Evolutionary conservation across 2,113 vertebrate genomes (phyloP), one percentile per base, ranked within the genome.

Genomic region (Scartelaos histophorus): DNA sequence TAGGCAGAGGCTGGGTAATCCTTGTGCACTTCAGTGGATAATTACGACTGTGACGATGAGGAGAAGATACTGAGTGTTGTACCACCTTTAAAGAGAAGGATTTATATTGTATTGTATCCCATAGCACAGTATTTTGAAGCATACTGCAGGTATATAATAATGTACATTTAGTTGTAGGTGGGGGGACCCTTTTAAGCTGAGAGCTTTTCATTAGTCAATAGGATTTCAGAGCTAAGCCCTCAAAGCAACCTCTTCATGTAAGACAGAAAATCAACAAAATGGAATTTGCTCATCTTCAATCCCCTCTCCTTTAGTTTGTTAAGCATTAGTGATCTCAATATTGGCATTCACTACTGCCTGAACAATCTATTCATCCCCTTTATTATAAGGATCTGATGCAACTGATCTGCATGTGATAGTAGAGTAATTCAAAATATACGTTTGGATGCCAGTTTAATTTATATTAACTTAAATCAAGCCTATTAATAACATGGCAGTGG

Each of bases 21-120:
- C 82, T 85, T 56, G 34, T 65, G 66, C 78, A 73, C 76, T 88
- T 89, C 79, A 34, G 71, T 1, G 13, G 71, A 66, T 89, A 87
- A 87, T 84, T 85, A 84, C 73, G 64, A 78, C 71, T 76, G 74
- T 80, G 66, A 49, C 34, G 71, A 69, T 79, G 68, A 83, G 73
- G 67, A 79, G 61, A 75, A 72, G 79, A 83, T 80, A 78, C 45
- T 24, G 61, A 77, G 85, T 81, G 66, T 56, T 69, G 73, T 78
- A 79, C 82, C 83, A 84, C 83, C 86, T 75, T 80, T 70, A 71
- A 74, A 85, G 85, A 85, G 78, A 61, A 25, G 56, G 81, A 82
- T 85, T 74, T 87, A 69, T 66, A 65, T 57, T 54, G 49, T 79
- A 81, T 75, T 61, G 29, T 64, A 12, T 72, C 68, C 70, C 67